Evolutionary conservation across 2,797 vertebrate species (phyloP).

Genomic region (Forpus xanthops): DNA sequence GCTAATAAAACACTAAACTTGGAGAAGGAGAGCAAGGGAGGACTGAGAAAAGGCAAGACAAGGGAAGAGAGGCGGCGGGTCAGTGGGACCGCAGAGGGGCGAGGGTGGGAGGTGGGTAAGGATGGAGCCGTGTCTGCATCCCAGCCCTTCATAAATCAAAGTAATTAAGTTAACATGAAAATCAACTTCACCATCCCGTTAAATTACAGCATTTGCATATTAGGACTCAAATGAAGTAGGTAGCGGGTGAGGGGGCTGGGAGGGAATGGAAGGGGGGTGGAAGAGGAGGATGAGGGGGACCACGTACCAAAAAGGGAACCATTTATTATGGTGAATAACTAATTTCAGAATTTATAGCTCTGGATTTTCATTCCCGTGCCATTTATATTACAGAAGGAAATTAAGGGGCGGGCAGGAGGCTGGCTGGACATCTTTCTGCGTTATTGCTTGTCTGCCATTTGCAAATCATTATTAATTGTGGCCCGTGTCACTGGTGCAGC

Average conservation of each 20-base stretch:
- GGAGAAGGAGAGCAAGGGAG: conserved; percentile 75
- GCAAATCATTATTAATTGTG: conserved; percentile 96
- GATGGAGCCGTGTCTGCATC: conserved; percentile 77
- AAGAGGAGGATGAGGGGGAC: background rate
- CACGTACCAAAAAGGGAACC: conserved; percentile 59
- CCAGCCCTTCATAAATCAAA: conserved; percentile 89
- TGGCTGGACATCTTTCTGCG: conserved; percentile 85
- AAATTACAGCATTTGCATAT: conserved; percentile 87
- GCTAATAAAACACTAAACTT: conserved; percentile 89
- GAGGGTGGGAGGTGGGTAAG: conserved; percentile 65
- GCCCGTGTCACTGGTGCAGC: conserved; percentile 77
- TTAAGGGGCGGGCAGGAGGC: conserved; percentile 81
- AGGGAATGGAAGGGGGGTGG: background rate
- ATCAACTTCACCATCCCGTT: conserved; percentile 82
- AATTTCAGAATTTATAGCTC: conserved; percentile 85
- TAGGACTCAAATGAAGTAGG: conserved; percentile 73
- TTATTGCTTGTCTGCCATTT: conserved; percentile 92
- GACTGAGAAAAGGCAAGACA: background rate
- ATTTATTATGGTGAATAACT: conserved; percentile 84
- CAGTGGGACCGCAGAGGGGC: conserved; percentile 58
- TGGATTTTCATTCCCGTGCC: conserved; percentile 81
- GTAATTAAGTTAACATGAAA: conserved; percentile 86
- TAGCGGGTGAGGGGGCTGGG: background rate
- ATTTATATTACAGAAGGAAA: conserved; percentile 86
- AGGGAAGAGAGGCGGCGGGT: conserved; percentile 64